Percentiles rank a stretch among this genome's conserved stretches.
phyloP scores from a whole-genome alignment of 2,113 vertebrate genomes.

The Progne subis region DNA sequence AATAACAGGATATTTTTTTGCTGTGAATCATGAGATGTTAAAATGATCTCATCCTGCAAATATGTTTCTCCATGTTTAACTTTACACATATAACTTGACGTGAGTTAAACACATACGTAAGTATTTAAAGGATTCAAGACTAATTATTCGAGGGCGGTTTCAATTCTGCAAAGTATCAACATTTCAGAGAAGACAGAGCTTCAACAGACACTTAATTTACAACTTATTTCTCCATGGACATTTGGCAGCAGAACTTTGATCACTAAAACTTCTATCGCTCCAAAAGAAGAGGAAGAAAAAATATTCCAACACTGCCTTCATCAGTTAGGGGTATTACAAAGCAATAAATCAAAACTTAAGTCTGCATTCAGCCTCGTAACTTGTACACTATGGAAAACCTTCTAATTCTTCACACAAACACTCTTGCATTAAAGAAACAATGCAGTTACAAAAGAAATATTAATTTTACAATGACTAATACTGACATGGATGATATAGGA shows the following conservation, averaged over 20 bases:
- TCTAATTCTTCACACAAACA: slow-evolving; percentile 13
- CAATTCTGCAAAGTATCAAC: slow-evolving; percentile 33
- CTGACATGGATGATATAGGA: background rate
- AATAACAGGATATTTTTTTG: background rate
- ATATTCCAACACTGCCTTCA: slow-evolving; percentile 16
- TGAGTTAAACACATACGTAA: slow-evolving; percentile 51
- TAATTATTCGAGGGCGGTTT: slow-evolving; percentile 17
- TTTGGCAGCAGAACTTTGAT: slow-evolving; percentile 55
- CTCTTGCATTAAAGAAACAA: background rate
- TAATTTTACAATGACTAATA: background rate
- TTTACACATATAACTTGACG: slow-evolving; percentile 12
- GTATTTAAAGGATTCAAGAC: slow-evolving; percentile 37
- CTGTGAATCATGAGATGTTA: slow-evolving; percentile 24
- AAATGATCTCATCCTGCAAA: slow-evolving; percentile 19
- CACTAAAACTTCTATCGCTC: slow-evolving; percentile 28
- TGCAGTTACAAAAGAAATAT: background rate
- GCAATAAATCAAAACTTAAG: slow-evolving; percentile 24
- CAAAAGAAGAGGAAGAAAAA: slow-evolving; percentile 32
- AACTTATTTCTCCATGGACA: slow-evolving; percentile 27
- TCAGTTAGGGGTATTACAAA: background rate
- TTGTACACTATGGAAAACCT: background rate
- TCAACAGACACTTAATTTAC: slow-evolving; percentile 60
- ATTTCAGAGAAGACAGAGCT: slow-evolving; percentile 40
- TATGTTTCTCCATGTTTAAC: slow-evolving; percentile 28
- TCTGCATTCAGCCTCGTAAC: background rate